A percentile compares a stretch with the other conserved stretches of the same genome.
Evolutionary conservation across 35 echinoderm and acorn worm genomes (phyloP).

Genomic region (Heliocidaris tuberculata): DNA sequence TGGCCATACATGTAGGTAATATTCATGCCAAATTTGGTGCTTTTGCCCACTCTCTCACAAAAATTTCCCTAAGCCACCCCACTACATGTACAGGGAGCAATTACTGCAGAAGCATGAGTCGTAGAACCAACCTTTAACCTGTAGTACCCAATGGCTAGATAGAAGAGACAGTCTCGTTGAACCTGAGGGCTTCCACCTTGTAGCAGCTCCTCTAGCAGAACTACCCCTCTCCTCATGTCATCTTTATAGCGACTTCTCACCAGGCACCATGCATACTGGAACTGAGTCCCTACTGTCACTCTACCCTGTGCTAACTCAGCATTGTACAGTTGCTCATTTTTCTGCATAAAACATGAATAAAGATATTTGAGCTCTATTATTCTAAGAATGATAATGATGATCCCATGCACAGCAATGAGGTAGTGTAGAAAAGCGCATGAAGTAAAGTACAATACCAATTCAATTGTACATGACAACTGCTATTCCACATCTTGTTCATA

Average conservation of each 20-base stretch:
- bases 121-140: constrained; percentile 82
- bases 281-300: constrained; percentile 68
- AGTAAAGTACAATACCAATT: too few relatives aligned
- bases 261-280: constrained; percentile 92
- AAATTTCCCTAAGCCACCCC: background rate
- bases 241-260: constrained; percentile 82
- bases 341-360: constrained; percentile 61
- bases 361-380: background rate
- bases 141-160: constrained; percentile 92
- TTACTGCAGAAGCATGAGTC: too few relatives aligned
- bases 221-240: constrained; percentile 91
- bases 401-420: too few relatives aligned
- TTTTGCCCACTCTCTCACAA: background rate
- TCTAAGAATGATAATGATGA: too few relatives aligned
- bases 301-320: constrained; percentile 78
- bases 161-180: constrained; percentile 90
- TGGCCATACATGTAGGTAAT: too few relatives aligned
- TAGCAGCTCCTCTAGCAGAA: constrained; percentile 80
- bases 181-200: constrained; percentile 70
- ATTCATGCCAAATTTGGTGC: too few relatives aligned
- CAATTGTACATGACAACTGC: too few relatives aligned
- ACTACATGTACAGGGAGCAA: background rate
- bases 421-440: too few relatives aligned
- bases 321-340: constrained; percentile 89
- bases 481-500: too few relatives aligned